Base-by-base conservation (phyloP, 2,888 invertebrate genomes). In the Orchestes rusci region DNA sequence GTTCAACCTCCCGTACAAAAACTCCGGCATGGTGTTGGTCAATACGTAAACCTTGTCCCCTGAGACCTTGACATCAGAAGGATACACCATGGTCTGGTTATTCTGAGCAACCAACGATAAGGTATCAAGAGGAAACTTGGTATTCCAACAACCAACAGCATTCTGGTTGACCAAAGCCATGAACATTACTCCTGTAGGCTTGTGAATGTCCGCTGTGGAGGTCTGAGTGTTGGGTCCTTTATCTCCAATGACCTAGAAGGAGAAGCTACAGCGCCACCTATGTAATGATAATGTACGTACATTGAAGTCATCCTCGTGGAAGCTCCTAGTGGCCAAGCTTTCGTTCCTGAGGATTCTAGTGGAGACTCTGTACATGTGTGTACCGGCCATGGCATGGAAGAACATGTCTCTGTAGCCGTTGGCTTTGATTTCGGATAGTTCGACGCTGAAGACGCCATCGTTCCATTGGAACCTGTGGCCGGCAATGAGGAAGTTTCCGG, bases 331-430 rank as follows among this genome's bases (percentile, higher is more conserved):
- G 0, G 77, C 72, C 50, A 73, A 63, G 1, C 70, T 67, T 54
- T 73, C 70, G 63, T 79, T 67, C 59, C 74, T 69, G 16, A 83
- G 54, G 3, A 82, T 67, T 19, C 72, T 72, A 0, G 83, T 84
- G 13, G 80, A 78, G 1, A 87, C 84, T 0, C 71, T 66, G 61
- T 83, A 87, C 66, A 86, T 81, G 43, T 80, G 74, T 5, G 73
- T 77, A 54, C 85, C 80, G 32, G 84, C 76, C 76, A 89, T 76
- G 0, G 88, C 74, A 60, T 89, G 88, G 73, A 88, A 89, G 68
- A 79, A 85, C 0, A 82, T 75, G 1, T 73, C 73, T 38, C 79
- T 74, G 56, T 71, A 76, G 10, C 78, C 77, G 53, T 79, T 73
- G 0, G 58, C 23, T 1, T 67, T 63, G 0, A 66, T 60, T 0